Evolutionary conservation across 2,888 invertebrate species (phyloP), one percentile per base, ranked within the genome.

Genomic region (Eugnorisma glareosa): DNA sequence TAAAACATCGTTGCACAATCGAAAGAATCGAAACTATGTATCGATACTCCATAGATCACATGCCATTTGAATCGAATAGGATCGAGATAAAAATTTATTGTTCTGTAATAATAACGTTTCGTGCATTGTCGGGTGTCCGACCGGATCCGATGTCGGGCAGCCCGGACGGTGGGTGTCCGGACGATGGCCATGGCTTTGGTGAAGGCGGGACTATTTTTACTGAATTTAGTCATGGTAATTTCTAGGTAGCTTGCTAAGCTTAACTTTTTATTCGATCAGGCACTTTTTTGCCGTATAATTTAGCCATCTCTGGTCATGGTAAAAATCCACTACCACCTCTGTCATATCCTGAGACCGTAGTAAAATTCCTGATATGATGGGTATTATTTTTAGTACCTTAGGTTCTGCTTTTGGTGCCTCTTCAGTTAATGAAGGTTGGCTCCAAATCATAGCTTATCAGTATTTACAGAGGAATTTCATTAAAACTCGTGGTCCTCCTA

Each of bases 101-200:
- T 87, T 84, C 81, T 73, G 31, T 81, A 88, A 88, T 85, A 82
- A 83, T 86, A 83, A 85, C 69, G 75, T 83, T 86, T 87, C 82
- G 83, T 84, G 83, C 81, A 83, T 87, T 88, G 86, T 89, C 84
- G 81, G 73, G 73, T 75, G 68, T 73, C 79, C 79, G 82, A 85
- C 81, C 85, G 83, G 84, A 83, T 89, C 84, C 85, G 83, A 88
- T 88, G 82, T 88, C 83, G 89, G 83, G 80, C 82, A 81, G 68
- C 63, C 73, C 73, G 83, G 73, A 73, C 85, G 75, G 88, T 89
- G 88, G 90, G 89, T 89, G 89, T 89, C 83, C 89, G 18, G 40
- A 8, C 45, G 51, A 75, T 84, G 79, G n/a, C 88, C 85, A 88
- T 71, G 40, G 10, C 35, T 79, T 75, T 1, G 45, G 37, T 13